Conservation (phyloP, 1,140 invertebrate species). For the Wasmannia auropunctata region DNA sequence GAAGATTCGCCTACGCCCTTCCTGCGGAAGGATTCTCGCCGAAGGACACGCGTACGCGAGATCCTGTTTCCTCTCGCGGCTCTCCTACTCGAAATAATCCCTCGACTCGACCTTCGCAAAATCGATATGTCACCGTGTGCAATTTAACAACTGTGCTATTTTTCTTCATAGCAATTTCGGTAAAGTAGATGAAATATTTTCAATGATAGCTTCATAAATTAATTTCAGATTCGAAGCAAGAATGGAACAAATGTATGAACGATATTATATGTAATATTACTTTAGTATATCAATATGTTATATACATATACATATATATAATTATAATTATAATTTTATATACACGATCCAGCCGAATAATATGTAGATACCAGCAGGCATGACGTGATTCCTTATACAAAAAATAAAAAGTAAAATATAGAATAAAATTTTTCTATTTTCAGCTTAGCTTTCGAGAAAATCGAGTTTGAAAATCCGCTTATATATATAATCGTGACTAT, state of each 20-base stretch:
- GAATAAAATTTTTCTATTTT: too few relatives aligned
- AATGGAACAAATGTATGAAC: background rate
- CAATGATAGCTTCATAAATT: background rate
- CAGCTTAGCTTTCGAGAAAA: too few relatives aligned
- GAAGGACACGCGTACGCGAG: conserved; percentile 64
- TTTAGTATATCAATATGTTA: background rate
- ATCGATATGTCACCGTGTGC: conserved; percentile 62
- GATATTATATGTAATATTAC: background rate
- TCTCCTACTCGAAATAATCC: conserved; percentile 62
- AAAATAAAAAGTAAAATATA: too few relatives aligned
- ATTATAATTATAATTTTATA: background rate
- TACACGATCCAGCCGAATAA: too few relatives aligned
- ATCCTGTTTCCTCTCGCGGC: conserved; percentile 65
- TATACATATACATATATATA: background rate
- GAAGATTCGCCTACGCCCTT: conserved; percentile 83
- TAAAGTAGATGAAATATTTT: background rate
- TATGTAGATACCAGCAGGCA: too few relatives aligned
- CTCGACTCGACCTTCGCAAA: conserved; percentile 44
- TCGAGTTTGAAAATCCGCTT: too few relatives aligned
- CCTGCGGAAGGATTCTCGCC: conserved; percentile 47
- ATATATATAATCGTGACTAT: background rate
- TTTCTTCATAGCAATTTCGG: background rate
- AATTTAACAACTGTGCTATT: background rate
- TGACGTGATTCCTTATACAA: too few relatives aligned
- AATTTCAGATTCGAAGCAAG: background rate